Evolutionary conservation across 2,797 vertebrate genomes (phyloP), one percentile per base, ranked within the genome.

Genomic region (Uromys caudimaculatus): DNA sequence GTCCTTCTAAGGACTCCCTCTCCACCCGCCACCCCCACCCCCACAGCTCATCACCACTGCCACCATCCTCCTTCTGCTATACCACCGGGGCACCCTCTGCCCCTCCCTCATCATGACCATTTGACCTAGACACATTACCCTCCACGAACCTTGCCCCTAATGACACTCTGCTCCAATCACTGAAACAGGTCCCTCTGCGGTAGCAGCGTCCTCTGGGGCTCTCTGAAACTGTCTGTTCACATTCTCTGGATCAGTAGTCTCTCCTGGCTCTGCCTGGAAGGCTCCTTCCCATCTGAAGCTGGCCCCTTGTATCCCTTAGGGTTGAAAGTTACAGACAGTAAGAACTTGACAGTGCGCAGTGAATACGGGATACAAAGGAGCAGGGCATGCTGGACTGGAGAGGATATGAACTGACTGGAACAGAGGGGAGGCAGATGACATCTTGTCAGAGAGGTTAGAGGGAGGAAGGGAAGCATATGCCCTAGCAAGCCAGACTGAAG

Each of bases 131-230:
- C 16, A 60, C n/a, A 44, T 0, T 1, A 29, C 56, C 52, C 21
- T 41, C 17, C 1, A 0, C 12, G 35, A 76, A 50, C 16, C 64
- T 24, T 50, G 29, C 41, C 69, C 35, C 64, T 77, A 24, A 44
- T 81, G 71, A 67, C 6, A 47, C 78, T 58, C 52, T 27, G 41
- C 58, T 32, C 50, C 35, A 24, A 58, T 11, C 32, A 58, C 3
- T 10, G 62, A 75, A 77, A 24, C 3, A 21, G 38, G 50, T 27
- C 32, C 54, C 32, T 73, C 44, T 77, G 88, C 52, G 83, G 41
- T 9, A 6, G 10, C 23, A 41, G 19, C 0, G 0, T 11, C 52
- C 27, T 64, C 41, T 6, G 5, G 7, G 21, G 78, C 21, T 7
- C 27, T 4, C 44, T 3, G 41, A 52, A 87, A 76, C 32, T 4